phyloP scores from a whole-genome alignment of 2,888 invertebrate species.

The Syritta pipiens region DNA sequence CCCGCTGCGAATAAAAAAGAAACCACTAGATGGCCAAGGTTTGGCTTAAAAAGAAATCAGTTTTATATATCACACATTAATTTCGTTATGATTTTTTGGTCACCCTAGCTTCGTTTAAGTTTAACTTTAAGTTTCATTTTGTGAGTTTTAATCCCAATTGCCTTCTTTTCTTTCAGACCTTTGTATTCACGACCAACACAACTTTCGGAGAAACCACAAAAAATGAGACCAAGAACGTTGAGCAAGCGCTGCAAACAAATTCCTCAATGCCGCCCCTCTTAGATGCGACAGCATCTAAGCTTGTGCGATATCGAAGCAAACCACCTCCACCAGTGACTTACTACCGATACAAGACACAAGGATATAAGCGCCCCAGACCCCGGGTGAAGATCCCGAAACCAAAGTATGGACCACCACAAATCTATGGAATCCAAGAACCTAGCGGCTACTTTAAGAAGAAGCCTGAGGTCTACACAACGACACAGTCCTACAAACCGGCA shows the following conservation, averaged over 20 bases:
- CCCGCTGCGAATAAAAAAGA: no score
- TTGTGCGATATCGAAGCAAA: constrained; percentile 75
- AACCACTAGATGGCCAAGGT: no score
- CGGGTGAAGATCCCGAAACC: constrained; percentile 73
- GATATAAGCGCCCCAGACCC: constrained; percentile 73
- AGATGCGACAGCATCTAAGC: constrained; percentile 72
- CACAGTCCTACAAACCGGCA: constrained; percentile 66
- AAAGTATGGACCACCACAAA: constrained; percentile 74
- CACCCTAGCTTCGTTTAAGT: no score
- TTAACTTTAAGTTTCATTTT: background rate
- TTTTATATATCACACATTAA: no score
- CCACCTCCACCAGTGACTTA: constrained; percentile 72
- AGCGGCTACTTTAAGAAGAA: constrained; percentile 71
- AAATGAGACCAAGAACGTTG: constrained; percentile 3
- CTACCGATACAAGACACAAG: constrained; percentile 70
- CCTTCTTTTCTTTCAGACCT: constrained; percentile 21
- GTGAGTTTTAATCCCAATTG: background rate
- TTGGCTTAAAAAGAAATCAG: no score
- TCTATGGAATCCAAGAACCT: constrained; percentile 61
- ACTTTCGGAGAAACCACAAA: constrained; percentile 5
- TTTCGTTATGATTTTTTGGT: no score
- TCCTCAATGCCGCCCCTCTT: constrained; percentile 51
- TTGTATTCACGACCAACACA: background rate
- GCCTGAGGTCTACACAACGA: constrained; percentile 46
- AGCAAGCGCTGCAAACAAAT: constrained; percentile 7